phyloP scores from a whole-genome alignment of 2,113 vertebrate genomes.

The Rhynchopsitta pachyrhyncha region DNA sequence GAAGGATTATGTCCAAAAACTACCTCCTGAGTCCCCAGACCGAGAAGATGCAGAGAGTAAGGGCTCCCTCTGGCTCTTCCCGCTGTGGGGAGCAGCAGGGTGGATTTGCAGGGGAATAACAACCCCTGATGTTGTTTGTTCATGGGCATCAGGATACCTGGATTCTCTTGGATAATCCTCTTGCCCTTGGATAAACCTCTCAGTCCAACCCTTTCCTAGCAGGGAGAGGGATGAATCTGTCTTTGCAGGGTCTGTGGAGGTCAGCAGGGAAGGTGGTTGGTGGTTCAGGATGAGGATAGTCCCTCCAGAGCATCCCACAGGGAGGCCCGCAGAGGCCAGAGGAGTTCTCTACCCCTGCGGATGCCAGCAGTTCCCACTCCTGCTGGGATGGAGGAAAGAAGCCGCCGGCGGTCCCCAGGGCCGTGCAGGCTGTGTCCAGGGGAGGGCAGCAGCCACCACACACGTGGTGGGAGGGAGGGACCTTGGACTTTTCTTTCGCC shows the following conservation, averaged over 20 bases:
- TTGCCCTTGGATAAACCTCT: not conserved
- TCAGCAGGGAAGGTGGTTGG: not conserved
- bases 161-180: not conserved
- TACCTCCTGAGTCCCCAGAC: slow-evolving; percentile 77
- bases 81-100: not conserved
- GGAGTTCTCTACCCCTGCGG: not conserved
- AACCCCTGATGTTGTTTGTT: not conserved
- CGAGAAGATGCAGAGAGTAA: slow-evolving; percentile 79
- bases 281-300: not conserved
- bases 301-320: not conserved
- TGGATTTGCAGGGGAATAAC: not conserved
- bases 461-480: rapidly evolving
- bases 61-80: not conserved
- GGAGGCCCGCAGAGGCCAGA: not conserved
- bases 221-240: not conserved
- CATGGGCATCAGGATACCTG: not conserved
- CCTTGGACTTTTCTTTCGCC: not conserved
- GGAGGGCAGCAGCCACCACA: not conserved
- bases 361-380: not conserved
- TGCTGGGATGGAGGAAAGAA: not conserved
- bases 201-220: not conserved
- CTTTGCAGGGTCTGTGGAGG: not conserved
- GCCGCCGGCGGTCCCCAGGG: not conserved
- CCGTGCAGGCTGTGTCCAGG: not conserved
- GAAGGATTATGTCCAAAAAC: slow-evolving; percentile 84